Base-by-base conservation (phyloP, 92 coral and sea anemone species). In the Palythoa caribaeorum region DNA sequence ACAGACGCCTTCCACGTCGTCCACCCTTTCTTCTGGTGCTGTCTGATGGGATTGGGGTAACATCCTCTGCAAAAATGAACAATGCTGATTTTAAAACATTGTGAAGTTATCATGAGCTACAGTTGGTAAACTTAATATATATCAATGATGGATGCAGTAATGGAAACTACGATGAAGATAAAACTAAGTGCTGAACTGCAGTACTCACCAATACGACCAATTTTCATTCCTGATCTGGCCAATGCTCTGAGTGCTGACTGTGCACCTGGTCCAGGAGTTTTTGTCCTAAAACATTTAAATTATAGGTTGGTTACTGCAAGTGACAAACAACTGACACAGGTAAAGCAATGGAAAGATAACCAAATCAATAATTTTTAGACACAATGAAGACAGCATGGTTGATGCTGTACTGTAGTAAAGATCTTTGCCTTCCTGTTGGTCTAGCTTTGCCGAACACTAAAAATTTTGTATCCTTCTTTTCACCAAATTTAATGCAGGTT, bases 11-110 rank as follows among this genome's bases (percentile, higher is more conserved):
- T 57, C 99, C 99, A 88, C 99, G 98, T 77, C 99, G 93, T 88
- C 99, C 99, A 92, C 99, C 99, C 96, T 97, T 97, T 81, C 99
- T 96, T 76, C 99, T 90, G 87, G 99, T 97, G 72, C 99, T 97
- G 94, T 97, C 99, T 39, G 99, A 97, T 71, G 99, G 99, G 53
- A 97, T 95, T 38, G 99, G 99, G 21, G 99, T 97, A 20, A 97
- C 99, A 90, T 97, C 99, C 99, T 97, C 99, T 96, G 98, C 57
- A 89, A 84, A 51, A 12, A 28, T 78, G 38, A 72, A 70, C 19
- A 44, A 44, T 8, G 7, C 50, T 48, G 16, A 40, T 1, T 44
- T 38, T 73, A 47, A 44, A 44, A 44, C 7, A 2, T 8, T 44
- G 50, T 2, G 7, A 44, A 44, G 6, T 44, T 44, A 44, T 44